These are phyloP conservation scores for Festucalex cinctus DNA, from an alignment of 2,113 vertebrate species.

Conservation along the genomic window DNA sequence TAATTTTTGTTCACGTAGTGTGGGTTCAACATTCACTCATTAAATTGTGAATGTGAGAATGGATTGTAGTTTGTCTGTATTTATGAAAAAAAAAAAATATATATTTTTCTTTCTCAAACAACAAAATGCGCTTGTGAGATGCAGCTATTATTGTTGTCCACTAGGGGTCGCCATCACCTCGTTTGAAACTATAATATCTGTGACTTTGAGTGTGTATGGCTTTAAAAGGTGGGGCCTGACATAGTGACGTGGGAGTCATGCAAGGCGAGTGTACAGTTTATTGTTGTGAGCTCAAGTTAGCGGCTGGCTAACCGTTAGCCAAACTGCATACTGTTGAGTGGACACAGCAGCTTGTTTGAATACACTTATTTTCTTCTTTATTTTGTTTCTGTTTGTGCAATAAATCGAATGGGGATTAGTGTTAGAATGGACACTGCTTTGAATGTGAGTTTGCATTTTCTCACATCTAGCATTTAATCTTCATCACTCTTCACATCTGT, in stretches of 20 bases:
- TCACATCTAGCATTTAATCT: neutral
- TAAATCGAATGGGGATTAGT: no score
- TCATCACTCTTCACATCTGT: no score
- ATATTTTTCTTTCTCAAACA: neutral
- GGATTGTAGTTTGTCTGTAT: no score
- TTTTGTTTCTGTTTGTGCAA: no score
- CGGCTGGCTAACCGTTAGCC: no score
- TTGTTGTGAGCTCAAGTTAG: no score
- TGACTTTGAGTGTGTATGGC: neutral
- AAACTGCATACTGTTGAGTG: neutral
- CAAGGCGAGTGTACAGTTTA: no score
- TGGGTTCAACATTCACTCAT: no score
- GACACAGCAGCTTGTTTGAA: neutral
- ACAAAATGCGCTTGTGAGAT: neutral
- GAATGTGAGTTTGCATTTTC: neutral
- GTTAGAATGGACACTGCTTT: neutral
- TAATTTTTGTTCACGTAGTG: no score
- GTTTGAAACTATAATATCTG: neutral
- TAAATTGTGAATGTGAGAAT: neutral
- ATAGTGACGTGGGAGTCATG: neutral
- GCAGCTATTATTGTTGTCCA: neutral
- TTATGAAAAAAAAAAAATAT: no score
- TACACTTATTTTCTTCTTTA: neutral
- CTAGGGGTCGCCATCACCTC: neutral
- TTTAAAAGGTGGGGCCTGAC: neutral